Conservation (phyloP, 2,888 invertebrate species). For the Orthosia gothica region DNA sequence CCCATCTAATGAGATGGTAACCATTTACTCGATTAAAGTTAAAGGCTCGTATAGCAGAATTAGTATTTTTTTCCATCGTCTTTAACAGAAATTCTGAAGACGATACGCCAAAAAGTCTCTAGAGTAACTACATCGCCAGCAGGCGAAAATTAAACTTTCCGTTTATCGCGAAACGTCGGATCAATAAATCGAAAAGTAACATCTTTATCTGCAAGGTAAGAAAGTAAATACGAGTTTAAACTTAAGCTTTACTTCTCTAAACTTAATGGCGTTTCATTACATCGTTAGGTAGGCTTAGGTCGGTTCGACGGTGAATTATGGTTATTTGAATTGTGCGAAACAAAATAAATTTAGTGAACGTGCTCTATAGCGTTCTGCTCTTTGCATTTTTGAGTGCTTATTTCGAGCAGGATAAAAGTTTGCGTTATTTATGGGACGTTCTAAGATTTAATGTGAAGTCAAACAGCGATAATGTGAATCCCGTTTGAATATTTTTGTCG, state of each 20-base stretch:
- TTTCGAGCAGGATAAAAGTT: slow-evolving; percentile 91
- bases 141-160: slow-evolving; percentile 68
- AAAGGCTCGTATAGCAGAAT: slow-evolving; percentile 4
- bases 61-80: neutral
- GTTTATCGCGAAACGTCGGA: slow-evolving; percentile 75
- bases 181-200: slow-evolving; percentile 89
- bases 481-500: slow-evolving; percentile 84
- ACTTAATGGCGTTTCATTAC: slow-evolving; percentile 91
- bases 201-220: slow-evolving; percentile 88
- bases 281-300: slow-evolving; percentile 91
- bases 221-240: slow-evolving; percentile 85
- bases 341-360: slow-evolving; percentile 92
- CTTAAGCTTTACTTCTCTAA: slow-evolving; percentile 85
- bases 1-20: slow-evolving; percentile 29
- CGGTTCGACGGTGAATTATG: slow-evolving; percentile 87
- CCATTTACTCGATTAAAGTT: slow-evolving; percentile 11
- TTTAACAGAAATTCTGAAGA: neutral
- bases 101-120: neutral
- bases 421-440: slow-evolving; percentile 89
- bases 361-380: slow-evolving; percentile 91
- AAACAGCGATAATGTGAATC: slow-evolving; percentile 90
- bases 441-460: slow-evolving; percentile 91
- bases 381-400: slow-evolving; percentile 92
- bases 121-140: slow-evolving; percentile 42
- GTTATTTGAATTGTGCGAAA: slow-evolving; percentile 92